These are phyloP conservation scores for Lobophora halterata DNA, from an alignment of 2,888 invertebrate genomes.

Conservation along the genomic window DNA sequence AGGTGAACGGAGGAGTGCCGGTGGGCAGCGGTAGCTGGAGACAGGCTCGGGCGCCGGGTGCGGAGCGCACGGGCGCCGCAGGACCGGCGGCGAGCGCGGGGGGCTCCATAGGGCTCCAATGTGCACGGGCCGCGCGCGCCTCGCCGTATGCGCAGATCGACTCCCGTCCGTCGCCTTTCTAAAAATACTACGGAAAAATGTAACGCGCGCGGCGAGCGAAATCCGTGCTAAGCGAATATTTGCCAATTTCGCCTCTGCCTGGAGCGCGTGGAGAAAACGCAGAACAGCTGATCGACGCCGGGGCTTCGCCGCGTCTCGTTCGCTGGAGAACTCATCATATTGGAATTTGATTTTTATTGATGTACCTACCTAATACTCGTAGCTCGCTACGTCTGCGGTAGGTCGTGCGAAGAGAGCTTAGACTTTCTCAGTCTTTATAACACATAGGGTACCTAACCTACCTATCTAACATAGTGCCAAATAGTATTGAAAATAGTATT, in stretches of 20 bases:
- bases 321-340: conserved; percentile 18
- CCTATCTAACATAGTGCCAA: too few relatives aligned
- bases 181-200: conserved; percentile 78
- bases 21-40: conserved; percentile 53
- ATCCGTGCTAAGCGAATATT: conserved; percentile 69
- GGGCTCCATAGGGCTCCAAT: conserved; percentile 73
- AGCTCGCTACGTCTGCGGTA: too few relatives aligned
- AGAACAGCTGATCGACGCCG: conserved; percentile 45
- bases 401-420: too few relatives aligned
- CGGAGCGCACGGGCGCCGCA: conserved; percentile 49
- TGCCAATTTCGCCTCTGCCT: conserved; percentile 55
- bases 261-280: conserved; percentile 27
- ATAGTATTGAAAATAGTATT: too few relatives aligned
- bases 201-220: conserved; percentile 59
- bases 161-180: conserved; percentile 72
- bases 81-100: conserved; percentile 59
- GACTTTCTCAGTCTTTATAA: too few relatives aligned
- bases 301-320: conserved; percentile 23
- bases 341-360: conserved; percentile 12
- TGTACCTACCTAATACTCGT: too few relatives aligned
- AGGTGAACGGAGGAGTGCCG: conserved; percentile 67
- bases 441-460: too few relatives aligned
- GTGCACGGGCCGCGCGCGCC: conserved; percentile 72
- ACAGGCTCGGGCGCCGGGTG: conserved; percentile 56
- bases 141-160: conserved; percentile 63